These are phyloP conservation scores for Dinoponera quadriceps DNA, from an alignment of 1,140 invertebrate genomes.

Conservation along the genomic window DNA sequence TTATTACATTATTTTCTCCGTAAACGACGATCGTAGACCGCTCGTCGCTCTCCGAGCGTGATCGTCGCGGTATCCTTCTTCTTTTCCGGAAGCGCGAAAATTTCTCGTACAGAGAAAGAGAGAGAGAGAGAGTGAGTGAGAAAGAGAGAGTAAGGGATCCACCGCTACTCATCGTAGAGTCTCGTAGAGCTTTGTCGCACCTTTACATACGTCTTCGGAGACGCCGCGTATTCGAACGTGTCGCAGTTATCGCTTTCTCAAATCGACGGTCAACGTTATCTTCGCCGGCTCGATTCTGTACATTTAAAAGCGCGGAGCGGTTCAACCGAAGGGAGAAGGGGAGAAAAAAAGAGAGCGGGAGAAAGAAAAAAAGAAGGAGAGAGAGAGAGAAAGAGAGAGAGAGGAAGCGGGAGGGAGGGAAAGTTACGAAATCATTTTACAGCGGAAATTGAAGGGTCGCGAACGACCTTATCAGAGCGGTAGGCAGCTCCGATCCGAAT, in stretches of 20 bases:
- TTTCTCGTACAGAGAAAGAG: too few relatives aligned
- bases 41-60: too few relatives aligned
- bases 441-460: conserved; percentile 44
- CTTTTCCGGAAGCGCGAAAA: too few relatives aligned
- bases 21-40: too few relatives aligned
- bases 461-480: not conserved
- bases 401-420: not conserved
- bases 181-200: not conserved
- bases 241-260: too few relatives aligned
- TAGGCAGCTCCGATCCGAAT: conserved; percentile 58
- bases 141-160: not conserved
- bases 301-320: not conserved
- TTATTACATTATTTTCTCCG: too few relatives aligned
- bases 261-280: not conserved
- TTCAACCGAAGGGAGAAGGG: too few relatives aligned
- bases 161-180: not conserved
- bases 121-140: too few relatives aligned
- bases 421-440: conserved; percentile 19
- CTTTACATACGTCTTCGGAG: conserved; percentile 15
- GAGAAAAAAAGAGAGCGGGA: too few relatives aligned
- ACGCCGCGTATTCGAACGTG: not conserved
- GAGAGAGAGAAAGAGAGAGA: too few relatives aligned
- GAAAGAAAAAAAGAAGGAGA: too few relatives aligned
- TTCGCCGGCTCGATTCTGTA: not conserved
- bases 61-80: too few relatives aligned